Evolutionary conservation across 37 sponge, comb jelly and placozoan genomes (phyloP).

Genomic region (Dysidea cf. avara): DNA sequence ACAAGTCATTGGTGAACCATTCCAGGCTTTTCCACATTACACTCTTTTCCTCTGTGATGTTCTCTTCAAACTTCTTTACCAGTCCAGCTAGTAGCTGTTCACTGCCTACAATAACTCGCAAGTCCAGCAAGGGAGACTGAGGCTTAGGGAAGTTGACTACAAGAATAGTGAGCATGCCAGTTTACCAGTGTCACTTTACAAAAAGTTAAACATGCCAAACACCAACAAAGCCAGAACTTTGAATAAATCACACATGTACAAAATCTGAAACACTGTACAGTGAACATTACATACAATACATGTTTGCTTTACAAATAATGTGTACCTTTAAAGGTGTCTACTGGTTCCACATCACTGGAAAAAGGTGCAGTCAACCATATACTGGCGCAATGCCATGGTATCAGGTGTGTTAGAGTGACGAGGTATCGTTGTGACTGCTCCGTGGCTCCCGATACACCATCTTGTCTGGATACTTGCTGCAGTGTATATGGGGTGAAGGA

Average conservation of each 20-base stretch:
- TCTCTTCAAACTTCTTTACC: slow-evolving; percentile 39
- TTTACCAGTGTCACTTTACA: too few species aligned
- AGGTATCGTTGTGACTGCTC: slow-evolving; percentile 68
- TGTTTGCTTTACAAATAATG: background rate
- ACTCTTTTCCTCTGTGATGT: slow-evolving; percentile 3
- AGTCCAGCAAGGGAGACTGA: slow-evolving; percentile 62
- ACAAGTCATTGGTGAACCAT: slow-evolving; percentile 80
- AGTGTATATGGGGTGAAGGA: background rate
- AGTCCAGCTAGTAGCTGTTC: slow-evolving; percentile 7
- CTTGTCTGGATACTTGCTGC: slow-evolving; percentile 68
- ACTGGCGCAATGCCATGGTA: slow-evolving; percentile 68
- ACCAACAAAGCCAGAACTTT: too few species aligned
- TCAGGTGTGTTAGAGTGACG: slow-evolving; percentile 66
- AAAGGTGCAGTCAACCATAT: slow-evolving; percentile 37
- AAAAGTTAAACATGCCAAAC: too few species aligned
- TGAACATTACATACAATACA: background rate
- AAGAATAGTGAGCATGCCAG: background rate
- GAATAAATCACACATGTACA: too few species aligned
- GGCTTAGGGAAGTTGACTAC: slow-evolving; percentile 54
- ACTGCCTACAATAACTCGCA: slow-evolving; percentile 74
- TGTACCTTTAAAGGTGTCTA: background rate
- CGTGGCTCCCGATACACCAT: slow-evolving; percentile 64
- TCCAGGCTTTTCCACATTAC: slow-evolving; percentile 47
- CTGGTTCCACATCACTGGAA: background rate
- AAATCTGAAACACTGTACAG: background rate